Evolutionary conservation across 2,797 vertebrate genomes (phyloP), one percentile per base, ranked within the genome.

Genomic region (Erpetoichthys calabaricus): DNA sequence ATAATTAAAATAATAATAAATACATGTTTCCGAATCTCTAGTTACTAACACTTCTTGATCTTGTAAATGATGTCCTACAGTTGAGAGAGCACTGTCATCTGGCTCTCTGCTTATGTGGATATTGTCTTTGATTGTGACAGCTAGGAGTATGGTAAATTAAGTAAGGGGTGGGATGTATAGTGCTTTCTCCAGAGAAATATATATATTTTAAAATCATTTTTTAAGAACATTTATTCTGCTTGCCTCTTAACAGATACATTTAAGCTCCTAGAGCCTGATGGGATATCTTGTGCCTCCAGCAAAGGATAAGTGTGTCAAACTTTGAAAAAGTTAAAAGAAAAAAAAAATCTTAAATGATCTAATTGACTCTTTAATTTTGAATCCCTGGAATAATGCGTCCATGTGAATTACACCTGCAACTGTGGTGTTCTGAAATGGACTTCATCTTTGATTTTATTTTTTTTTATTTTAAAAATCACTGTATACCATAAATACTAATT

Each of bases 61-160:
- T 25, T 25, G 25, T 25, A 25, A 25, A 25, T 25, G 25, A 25
- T 25, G 25, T 25, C 25, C 25, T 49, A 4, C n/a, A 49, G n/a
- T 49, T 3, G 47, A 7, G n/a, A 49, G 7, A 49, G 3, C 7
- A 4, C n/a, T 7, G 47, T 49, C 7, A n/a, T n/a, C n/a, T 49
- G 7, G 47, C 47, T 49, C n/a, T 3, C 7, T 4, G 25, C 47
- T 3, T 49, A 47, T 49, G 47, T 49, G 7, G n/a, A 49, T 49
- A 49, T 49, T 49, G 47, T 7, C 3, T 7, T 49, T 49, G 3
- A 49, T 49, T 7, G 7, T 4, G n/a, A 49, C 47, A 4, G 47
- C 9, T 47, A 47, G 57, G 64, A 42, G 56, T 59, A 62, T 70
- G 7, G 47, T 49, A 10, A 57, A 55, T 51, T n/a, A 46, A 53